A percentile compares a stretch with the other conserved stretches of the same genome.
phyloP scores from a whole-genome alignment of 2,888 invertebrate genomes.

The Antheraea assamensis region DNA sequence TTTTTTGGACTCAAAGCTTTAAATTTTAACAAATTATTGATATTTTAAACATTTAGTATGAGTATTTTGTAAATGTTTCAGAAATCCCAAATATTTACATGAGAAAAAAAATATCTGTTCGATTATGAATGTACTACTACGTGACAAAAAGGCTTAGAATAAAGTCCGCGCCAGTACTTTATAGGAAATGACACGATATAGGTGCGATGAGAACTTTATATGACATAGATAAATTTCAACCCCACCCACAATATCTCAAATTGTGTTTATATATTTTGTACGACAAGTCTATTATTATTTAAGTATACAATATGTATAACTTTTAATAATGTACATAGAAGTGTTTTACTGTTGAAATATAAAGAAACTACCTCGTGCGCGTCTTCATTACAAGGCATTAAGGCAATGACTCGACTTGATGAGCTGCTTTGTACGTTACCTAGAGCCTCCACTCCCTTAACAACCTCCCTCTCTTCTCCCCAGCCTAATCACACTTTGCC shows the following conservation, averaged over 20 bases:
- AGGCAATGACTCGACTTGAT: constrained; percentile 54
- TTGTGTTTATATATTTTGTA: background rate
- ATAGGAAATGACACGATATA: background rate
- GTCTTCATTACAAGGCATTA: constrained; percentile 50
- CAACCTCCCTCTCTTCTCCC: constrained; percentile 14
- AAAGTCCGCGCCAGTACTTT: background rate
- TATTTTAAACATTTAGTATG: background rate
- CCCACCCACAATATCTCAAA: background rate
- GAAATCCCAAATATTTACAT: too few species aligned
- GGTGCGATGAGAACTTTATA: background rate
- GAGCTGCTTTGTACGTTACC: constrained; percentile 37
- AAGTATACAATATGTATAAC: background rate
- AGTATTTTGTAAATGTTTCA: too few species aligned
- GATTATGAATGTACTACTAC: background rate
- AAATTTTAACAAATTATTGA: background rate
- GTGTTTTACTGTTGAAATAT: constrained; percentile 10
- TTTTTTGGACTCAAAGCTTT: background rate
- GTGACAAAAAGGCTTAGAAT: background rate
- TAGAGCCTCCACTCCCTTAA: background rate
- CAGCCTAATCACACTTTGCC: background rate
- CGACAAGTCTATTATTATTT: background rate
- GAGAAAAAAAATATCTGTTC: background rate
- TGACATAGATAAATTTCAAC: background rate
- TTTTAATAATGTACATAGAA: background rate
- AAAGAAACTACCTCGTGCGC: constrained; percentile 29